Base-by-base conservation (phyloP, 2,888 invertebrate species). In the Platycheirus albimanus region DNA sequence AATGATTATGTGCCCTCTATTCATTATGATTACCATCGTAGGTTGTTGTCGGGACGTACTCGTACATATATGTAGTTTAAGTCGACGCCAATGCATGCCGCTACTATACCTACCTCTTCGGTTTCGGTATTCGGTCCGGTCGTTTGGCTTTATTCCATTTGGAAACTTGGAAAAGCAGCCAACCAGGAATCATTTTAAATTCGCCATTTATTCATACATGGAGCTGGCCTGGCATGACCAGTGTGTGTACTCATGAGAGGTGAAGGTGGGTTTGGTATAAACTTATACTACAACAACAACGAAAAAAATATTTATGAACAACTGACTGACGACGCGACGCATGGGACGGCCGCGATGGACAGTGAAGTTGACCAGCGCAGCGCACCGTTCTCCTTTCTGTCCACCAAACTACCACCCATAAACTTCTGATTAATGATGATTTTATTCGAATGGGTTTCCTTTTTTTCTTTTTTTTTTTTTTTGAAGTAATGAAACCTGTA, bases 1-100 rank as follows among this genome's bases (percentile, higher is more conserved):
- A 88, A 87, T 89, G 87, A 84, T 88, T 87, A 85, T 86, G 83
- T 75, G 84, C 85, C 85, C 71, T 79, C 78, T 74, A 85, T 77
- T 81, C 71, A 76, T 81, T 83, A 77, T 83, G 85, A 85, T 85
- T 74, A 78, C 72, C 78, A 78, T 83, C 83, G 78, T 69, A 49
- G 43, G 61, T 67, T 20, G 67, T 28, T 15, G 51, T 15, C 33
- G 63, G 58, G 49, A 49, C 24, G 43, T 43, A 43, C n/a, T n/a
- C n/a, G n/a, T n/a, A n/a, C n/a, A n/a, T n/a, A n/a, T n/a, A n/a
- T n/a, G n/a, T 38, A 41, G 58, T 58, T 28, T 28, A 66, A 64
- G 77, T 49, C 38, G 45, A 28, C 61, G 54, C 24, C 58, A 30
- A 58, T 45, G 30, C 24, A 30, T 58, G 38, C 38, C 52, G 43